These are phyloP conservation scores for Falco biarmicus DNA, from an alignment of 2,797 vertebrate genomes.

Conservation along the genomic window DNA sequence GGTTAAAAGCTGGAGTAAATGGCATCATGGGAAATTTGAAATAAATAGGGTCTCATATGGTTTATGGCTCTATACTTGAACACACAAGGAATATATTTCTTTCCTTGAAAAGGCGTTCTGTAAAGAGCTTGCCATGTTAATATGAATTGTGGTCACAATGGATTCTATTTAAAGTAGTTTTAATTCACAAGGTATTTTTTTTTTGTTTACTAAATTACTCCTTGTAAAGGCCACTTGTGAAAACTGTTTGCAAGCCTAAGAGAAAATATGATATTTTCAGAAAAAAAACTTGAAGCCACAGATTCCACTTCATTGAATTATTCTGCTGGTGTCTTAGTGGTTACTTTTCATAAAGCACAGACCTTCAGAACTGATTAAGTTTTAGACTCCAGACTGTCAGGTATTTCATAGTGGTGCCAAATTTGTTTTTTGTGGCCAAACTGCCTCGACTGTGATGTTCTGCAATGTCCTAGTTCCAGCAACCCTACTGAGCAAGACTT, in stretches of 20 bases:
- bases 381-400: not conserved
- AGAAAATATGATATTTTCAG: not conserved
- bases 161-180: constrained; percentile 41
- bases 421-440: not conserved
- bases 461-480: not conserved
- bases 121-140: not conserved
- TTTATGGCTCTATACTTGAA: constrained; percentile 69
- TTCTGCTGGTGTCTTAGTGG: not conserved
- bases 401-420: not conserved
- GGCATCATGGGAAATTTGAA: constrained; percentile 80
- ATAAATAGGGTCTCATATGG: constrained; percentile 76
- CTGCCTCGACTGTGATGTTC: not conserved
- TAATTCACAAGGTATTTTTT: constrained; percentile 28
- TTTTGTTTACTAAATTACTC: constrained; percentile 20
- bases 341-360: not conserved
- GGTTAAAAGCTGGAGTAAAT: constrained; percentile 83
- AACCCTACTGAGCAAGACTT: not conserved
- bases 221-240: constrained; percentile 24
- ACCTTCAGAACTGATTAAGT: not conserved
- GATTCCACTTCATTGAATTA: not conserved
- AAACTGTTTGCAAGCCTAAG: not conserved
- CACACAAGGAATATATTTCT: constrained; percentile 53
- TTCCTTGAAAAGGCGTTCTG: constrained; percentile 57
- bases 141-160: constrained; percentile 16
- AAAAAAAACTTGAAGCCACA: not conserved